A percentile compares a stretch with the other conserved stretches of the same genome.
Conservation (phyloP, 2,797 vertebrate species). For the Podargus strigoides region DNA sequence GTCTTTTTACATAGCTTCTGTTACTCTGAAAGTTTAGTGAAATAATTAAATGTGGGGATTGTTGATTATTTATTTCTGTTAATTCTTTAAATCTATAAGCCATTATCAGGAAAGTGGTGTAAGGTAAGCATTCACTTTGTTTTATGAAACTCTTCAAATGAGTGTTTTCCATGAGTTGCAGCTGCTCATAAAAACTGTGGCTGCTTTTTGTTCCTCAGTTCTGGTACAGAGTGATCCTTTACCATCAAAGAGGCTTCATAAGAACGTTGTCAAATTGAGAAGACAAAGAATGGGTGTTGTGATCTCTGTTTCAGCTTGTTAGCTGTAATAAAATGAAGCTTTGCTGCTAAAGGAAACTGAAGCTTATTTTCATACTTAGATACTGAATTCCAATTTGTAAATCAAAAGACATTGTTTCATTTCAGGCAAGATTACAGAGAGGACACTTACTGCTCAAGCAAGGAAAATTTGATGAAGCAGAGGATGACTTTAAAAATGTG, state of each 20-base stretch:
- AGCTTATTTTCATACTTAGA: background rate
- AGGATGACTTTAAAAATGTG: conserved; percentile 94
- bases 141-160: background rate
- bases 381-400: background rate
- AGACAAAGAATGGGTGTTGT: background rate
- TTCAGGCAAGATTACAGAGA: conserved; percentile 91
- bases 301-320: background rate
- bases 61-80: background rate
- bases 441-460: conserved; percentile 92
- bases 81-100: background rate
- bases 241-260: background rate
- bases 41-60: background rate
- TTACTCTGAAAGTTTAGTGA: background rate
- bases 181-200: background rate
- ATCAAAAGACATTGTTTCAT: background rate
- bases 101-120: background rate
- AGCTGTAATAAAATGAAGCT: background rate
- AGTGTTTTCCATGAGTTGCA: background rate
- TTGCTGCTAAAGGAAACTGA: background rate
- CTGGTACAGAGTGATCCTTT: background rate
- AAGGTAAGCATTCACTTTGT: background rate
- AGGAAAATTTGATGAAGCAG: conserved; percentile 92
- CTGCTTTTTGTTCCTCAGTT: background rate
- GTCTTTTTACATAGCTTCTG: background rate
- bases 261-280: background rate